These are phyloP conservation scores for Eueides isabella DNA, from an alignment of 1,140 invertebrate species.

Conservation along the genomic window DNA sequence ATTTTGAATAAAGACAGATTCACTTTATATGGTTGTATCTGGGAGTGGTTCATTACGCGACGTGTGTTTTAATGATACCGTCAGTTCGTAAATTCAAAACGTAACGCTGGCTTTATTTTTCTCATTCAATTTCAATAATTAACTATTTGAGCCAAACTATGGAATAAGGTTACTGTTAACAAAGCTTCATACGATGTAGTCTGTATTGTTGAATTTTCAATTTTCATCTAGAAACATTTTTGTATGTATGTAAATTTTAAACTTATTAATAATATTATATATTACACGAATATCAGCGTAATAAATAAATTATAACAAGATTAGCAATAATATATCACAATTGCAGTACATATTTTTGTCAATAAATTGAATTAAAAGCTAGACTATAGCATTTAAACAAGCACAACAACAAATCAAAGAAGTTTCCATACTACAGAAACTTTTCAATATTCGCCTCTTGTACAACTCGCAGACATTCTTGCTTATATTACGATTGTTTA, in stretches of 20 bases:
- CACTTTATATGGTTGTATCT: conserved; percentile 48
- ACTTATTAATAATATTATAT: too few species aligned
- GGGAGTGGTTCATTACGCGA: conserved; percentile 65
- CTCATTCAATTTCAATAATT: conserved; percentile 39
- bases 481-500: neutral
- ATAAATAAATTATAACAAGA: too few species aligned
- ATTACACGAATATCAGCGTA: too few species aligned
- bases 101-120: conserved; percentile 27
- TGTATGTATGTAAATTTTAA: too few species aligned
- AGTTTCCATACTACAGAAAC: too few species aligned
- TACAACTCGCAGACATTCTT: neutral
- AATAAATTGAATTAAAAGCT: too few species aligned
- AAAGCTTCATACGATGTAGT: neutral
- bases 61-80: conserved; percentile 52
- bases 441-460: too few species aligned
- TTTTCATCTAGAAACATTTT: too few species aligned
- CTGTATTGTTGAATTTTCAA: neutral
- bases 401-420: too few species aligned
- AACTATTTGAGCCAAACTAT: conserved; percentile 23
- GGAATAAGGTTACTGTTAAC: conserved; percentile 34
- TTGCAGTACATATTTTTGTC: too few species aligned
- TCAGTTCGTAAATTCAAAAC: conserved; percentile 29
- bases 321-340: too few species aligned
- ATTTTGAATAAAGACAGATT: conserved; percentile 68
- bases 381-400: too few species aligned